Percentiles rank a stretch among this genome's conserved stretches.
phyloP scores from a whole-genome alignment of 2,888 invertebrate genomes.

The Thymelicus sylvestris region DNA sequence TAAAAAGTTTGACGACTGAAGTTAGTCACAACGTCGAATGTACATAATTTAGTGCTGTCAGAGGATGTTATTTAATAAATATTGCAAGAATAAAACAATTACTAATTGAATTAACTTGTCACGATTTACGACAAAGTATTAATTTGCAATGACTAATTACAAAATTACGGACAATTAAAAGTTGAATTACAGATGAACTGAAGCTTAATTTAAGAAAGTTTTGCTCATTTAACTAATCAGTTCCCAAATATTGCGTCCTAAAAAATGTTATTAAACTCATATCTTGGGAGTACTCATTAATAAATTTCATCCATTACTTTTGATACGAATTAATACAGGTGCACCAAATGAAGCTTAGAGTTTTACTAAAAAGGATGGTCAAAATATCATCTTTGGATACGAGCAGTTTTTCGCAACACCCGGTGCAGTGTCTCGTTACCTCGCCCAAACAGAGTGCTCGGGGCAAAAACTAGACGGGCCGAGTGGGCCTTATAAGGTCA shows the following conservation, averaged over 20 bases:
- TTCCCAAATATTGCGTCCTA: no score
- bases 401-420: slow-evolving; percentile 25
- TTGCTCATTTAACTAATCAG: no score
- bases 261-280: no score
- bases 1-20: slow-evolving; percentile 25
- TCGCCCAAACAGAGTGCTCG: slow-evolving; percentile 27
- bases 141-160: no score
- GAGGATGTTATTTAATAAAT: background rate
- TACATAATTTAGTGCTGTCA: background rate
- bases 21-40: background rate
- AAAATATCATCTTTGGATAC: background rate
- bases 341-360: background rate
- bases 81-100: background rate
- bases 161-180: no score
- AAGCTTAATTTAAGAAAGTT: no score
- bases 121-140: no score
- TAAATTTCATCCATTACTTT: no score
- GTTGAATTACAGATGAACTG: no score
- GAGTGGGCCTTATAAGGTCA: slow-evolving; percentile 64
- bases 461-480: slow-evolving; percentile 45
- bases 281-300: no score
- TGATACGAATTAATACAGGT: no score
- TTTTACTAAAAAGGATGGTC: background rate
- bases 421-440: slow-evolving; percentile 24
- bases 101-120: background rate